phyloP scores from a whole-genome alignment of 2,888 invertebrate species.

The Torymus auratus region DNA sequence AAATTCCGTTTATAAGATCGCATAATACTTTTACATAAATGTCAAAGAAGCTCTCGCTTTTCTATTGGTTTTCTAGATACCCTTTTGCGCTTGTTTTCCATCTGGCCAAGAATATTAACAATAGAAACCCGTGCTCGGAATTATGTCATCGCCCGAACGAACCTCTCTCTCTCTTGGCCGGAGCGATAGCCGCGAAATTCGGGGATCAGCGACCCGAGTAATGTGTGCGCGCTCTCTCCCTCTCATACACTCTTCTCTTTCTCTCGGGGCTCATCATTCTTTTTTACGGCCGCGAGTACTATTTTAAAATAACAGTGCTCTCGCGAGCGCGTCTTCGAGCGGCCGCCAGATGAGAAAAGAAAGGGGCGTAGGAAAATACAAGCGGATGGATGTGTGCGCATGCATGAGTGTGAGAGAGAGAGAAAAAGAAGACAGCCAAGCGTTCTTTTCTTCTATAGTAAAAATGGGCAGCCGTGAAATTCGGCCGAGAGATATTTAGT shows the following conservation, averaged over 20 bases:
- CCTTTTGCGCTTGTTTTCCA: not conserved
- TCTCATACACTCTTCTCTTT: conserved; percentile 39
- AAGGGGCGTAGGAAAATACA: not conserved
- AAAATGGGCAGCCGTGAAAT: conserved; percentile 8
- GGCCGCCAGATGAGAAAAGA: conserved; percentile 44
- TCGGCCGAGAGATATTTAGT: conserved; percentile 26
- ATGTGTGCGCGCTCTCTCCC: conserved; percentile 56
- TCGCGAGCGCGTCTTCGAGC: conserved; percentile 55
- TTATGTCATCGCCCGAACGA: conserved; percentile 53
- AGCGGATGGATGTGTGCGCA: not conserved
- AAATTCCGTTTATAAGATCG: not conserved
- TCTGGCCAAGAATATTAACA: conserved; percentile 26
- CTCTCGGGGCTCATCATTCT: conserved; percentile 67
- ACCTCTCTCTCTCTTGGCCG: not conserved
- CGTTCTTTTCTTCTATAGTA: not conserved
- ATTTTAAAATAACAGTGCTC: conserved; percentile 72
- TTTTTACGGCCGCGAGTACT: conserved; percentile 71
- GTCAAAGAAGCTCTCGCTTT: conserved; percentile 16
- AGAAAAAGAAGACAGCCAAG: not conserved
- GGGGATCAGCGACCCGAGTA: conserved; percentile 53
- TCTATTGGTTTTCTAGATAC: conserved; percentile 4
- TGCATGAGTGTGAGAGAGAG: not conserved
- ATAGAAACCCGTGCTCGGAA: conserved; percentile 42
- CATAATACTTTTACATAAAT: conserved; percentile 17
- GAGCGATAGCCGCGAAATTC: conserved; percentile 46